These are phyloP conservation scores for Aphrocallistes beatrix DNA, from an alignment of 37 sponge, comb jelly and placozoan genomes.

Conservation along the genomic window DNA sequence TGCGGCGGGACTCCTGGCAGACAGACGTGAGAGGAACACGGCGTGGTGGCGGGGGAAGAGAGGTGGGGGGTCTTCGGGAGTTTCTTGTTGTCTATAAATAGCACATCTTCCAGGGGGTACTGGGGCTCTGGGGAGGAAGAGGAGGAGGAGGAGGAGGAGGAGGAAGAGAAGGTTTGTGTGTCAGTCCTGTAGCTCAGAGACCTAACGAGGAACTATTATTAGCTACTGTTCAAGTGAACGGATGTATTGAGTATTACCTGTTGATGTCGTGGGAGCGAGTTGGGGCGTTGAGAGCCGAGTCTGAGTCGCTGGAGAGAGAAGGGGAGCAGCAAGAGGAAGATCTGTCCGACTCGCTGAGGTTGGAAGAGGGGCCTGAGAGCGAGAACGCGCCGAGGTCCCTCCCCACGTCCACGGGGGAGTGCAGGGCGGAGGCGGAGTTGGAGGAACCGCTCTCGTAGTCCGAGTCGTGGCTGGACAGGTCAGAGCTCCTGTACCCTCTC, in stretches of 20 bases:
- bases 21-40: neutral
- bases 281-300: neutral
- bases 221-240: neutral
- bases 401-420: neutral
- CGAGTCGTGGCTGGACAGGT: too few relatives aligned
- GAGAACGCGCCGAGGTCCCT: neutral
- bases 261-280: neutral
- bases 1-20: too few relatives aligned
- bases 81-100: neutral
- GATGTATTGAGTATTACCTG: neutral
- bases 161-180: neutral
- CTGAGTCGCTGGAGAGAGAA: neutral
- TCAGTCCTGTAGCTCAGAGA: neutral
- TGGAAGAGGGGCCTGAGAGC: neutral
- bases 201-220: neutral
- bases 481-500: neutral
- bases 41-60: neutral
- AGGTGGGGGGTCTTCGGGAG: neutral
- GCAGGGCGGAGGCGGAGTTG: neutral
- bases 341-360: neutral
- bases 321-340: neutral
- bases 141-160: neutral
- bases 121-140: neutral
- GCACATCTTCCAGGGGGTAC: neutral
- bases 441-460: conserved; percentile 9